These are phyloP conservation scores for Rhabditoides inermis DNA, from an alignment of 2,888 invertebrate species.

Conservation along the genomic window DNA sequence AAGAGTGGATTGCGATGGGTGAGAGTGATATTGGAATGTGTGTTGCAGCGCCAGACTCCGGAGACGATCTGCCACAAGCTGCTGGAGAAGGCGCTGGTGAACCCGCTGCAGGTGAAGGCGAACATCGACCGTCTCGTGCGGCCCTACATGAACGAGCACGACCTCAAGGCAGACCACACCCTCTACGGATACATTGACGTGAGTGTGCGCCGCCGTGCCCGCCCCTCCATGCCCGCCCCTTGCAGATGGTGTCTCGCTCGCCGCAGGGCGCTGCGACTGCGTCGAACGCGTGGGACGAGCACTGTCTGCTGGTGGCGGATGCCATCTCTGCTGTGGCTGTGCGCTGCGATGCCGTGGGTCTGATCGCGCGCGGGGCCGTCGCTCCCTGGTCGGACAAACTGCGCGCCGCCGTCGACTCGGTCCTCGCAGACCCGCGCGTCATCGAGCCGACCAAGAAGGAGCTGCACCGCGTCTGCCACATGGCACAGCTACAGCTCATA, in stretches of 20 bases:
- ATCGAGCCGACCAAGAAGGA: too few relatives aligned
- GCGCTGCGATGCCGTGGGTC: slow-evolving; percentile 25
- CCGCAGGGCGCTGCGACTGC: background rate
- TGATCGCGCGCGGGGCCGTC: slow-evolving; percentile 25
- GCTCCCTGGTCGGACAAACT: slow-evolving; percentile 31
- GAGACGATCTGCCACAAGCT: slow-evolving; percentile 28
- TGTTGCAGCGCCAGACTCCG: slow-evolving; percentile 10
- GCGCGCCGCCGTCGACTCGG: slow-evolving; percentile 18
- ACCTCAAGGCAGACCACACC: slow-evolving; percentile 28
- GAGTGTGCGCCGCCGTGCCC: background rate
- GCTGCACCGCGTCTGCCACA: too few relatives aligned
- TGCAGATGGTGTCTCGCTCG: slow-evolving; percentile 6
- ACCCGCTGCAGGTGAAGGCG: slow-evolving; percentile 17
- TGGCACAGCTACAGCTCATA: too few relatives aligned
- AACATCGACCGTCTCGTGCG: slow-evolving; percentile 30
- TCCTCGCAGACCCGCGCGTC: slow-evolving; percentile 9
- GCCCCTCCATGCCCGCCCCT: too few relatives aligned
- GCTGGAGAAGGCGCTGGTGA: slow-evolving; percentile 17
- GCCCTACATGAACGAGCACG: slow-evolving; percentile 33
- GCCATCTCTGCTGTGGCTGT: slow-evolving; percentile 23
- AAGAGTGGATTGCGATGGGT: too few relatives aligned
- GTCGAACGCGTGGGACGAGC: slow-evolving; percentile 25
- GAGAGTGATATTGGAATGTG: too few relatives aligned
- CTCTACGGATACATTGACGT: slow-evolving; percentile 32
- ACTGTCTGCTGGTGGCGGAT: slow-evolving; percentile 29